These are phyloP conservation scores for Crotalus horridus DNA, from an alignment of 2,113 vertebrate species.

Conservation along the genomic window DNA sequence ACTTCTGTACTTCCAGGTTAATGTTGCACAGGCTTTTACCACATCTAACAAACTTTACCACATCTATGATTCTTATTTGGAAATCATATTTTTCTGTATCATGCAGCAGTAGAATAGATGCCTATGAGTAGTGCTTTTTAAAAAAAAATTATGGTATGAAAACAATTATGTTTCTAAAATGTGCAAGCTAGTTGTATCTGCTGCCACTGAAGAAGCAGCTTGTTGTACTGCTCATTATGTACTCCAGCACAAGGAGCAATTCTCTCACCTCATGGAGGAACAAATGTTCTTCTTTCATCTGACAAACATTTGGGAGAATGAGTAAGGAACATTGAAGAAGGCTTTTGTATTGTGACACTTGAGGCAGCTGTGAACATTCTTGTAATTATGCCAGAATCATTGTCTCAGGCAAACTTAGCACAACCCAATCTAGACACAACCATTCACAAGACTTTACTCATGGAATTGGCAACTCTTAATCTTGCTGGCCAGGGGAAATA, in stretches of 20 bases:
- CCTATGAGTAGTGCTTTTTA: not conserved
- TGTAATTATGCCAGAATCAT: not conserved
- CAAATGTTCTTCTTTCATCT: constrained; percentile 7
- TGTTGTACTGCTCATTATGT: constrained; percentile 1
- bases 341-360: constrained; percentile 2
- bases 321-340: not conserved
- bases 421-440: not conserved
- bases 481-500: not conserved
- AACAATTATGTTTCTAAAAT: not conserved
- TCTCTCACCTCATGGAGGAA: constrained; percentile 6
- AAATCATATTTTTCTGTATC: not conserved
- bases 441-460: not conserved
- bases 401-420: not conserved
- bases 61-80: not conserved
- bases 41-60: not conserved
- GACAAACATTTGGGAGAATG: not conserved
- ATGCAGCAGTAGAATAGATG: not conserved
- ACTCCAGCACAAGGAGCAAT: not conserved
- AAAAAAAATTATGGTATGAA: not conserved
- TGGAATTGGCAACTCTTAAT: not conserved
- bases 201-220: not conserved
- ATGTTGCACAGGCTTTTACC: not conserved
- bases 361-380: not conserved
- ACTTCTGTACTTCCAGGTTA: not conserved
- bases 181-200: not conserved